phyloP scores from a whole-genome alignment of 64 coral and sea anemone species.

The Montipora capricornis region DNA sequence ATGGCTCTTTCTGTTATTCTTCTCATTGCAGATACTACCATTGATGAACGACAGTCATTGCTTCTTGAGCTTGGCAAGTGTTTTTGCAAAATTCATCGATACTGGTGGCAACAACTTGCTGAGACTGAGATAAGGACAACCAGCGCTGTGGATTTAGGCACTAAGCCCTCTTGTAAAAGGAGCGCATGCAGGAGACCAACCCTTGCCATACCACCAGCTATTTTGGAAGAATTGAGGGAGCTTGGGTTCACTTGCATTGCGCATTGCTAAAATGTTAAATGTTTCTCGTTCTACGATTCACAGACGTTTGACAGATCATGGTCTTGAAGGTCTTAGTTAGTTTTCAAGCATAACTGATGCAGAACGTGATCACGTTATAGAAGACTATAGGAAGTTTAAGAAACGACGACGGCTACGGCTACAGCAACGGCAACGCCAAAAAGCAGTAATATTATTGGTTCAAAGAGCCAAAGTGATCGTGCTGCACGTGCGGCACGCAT shows the following conservation, averaged over 20 bases:
- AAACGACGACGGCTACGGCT: no score
- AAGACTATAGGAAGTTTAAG: no score
- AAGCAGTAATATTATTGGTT: no score
- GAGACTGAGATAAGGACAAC: neutral
- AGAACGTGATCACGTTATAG: no score
- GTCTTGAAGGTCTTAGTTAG: no score
- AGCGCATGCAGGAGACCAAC: neutral
- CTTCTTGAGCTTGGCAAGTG: neutral
- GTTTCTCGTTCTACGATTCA: neutral
- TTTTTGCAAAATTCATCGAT: neutral
- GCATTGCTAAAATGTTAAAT: conserved; percentile 41
- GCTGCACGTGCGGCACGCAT: no score
- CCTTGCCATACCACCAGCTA: neutral
- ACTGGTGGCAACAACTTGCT: neutral
- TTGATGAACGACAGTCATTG: neutral
- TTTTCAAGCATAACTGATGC: no score
- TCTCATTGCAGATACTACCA: neutral
- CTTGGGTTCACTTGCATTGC: conserved; percentile 3
- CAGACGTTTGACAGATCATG: no score
- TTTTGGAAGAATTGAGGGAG: conserved; percentile 28
- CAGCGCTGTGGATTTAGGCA: neutral
- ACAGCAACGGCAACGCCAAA: no score
- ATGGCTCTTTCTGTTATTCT: neutral
- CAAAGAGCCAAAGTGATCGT: no score
- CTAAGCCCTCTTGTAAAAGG: neutral